phyloP scores from a whole-genome alignment of 2,113 vertebrate species.

The Laticauda colubrina region DNA sequence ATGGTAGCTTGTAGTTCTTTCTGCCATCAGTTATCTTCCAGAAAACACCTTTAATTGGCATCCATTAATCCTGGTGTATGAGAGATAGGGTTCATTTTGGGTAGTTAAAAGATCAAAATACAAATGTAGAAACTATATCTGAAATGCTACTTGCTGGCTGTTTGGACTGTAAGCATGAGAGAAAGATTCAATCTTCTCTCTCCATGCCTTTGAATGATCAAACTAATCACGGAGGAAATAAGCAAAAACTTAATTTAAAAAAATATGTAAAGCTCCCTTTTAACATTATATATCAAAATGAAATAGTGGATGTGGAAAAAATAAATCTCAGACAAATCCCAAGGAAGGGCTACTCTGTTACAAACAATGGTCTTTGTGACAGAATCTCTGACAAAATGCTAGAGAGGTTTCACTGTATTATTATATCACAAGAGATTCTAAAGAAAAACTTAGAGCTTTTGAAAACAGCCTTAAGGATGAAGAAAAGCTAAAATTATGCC shows the following conservation, averaged over 20 bases:
- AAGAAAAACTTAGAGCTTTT: background rate
- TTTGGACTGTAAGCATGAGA: background rate
- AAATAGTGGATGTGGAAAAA: background rate
- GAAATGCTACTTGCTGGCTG: background rate
- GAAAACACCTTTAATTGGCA: background rate
- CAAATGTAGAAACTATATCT: background rate
- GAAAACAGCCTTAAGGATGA: background rate
- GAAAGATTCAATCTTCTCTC: background rate
- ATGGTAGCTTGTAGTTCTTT: background rate
- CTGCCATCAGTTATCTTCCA: background rate
- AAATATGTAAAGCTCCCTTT: background rate
- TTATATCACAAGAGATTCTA: background rate
- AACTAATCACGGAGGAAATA: background rate
- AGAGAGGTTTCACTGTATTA: background rate
- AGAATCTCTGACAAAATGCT: background rate
- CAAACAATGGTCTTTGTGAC: background rate
- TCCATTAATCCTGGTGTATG: background rate
- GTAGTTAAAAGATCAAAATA: background rate
- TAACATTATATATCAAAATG: background rate
- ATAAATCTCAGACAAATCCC: background rate
- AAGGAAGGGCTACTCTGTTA: background rate
- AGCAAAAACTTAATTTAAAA: background rate
- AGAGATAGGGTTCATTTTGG: background rate
- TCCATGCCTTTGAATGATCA: background rate
- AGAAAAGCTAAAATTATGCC: background rate